Evolutionary conservation across 2,888 invertebrate species (phyloP), one percentile per base, ranked within the genome.

Genomic region (Kryphioiulus occultus): DNA sequence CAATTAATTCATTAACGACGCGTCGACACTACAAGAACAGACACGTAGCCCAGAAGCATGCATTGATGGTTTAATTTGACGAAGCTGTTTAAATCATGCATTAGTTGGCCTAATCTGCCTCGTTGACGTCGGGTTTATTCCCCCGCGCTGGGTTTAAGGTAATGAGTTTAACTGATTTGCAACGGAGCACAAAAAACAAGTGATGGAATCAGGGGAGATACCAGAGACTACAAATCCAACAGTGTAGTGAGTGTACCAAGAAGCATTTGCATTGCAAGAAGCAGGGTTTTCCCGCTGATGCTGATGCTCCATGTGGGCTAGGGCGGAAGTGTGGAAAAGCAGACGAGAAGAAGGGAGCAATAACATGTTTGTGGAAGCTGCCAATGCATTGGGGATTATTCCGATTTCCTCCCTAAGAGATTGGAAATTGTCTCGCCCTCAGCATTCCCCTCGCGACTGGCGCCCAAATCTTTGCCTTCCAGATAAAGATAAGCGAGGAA

Each of bases 401-500:
- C 78, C 10, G 78, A 78, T 78, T 78, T 78, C 26, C 78, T 78
- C 78, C 78, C 26, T 15, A 30, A 26, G 78, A 78, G 30, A 78
- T 30, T 78, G 78, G 26, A 22, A 78, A 78, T 78, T 78, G 78
- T 78, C 30, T 78, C 26, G 22, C 30, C 78, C 78, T 15, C 30
- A 35, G 35, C 15, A 26, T 30, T 15, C 78, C 78, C 78, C 78
- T 12, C 78, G 78, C 78, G 78, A 78, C 78, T 78, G 78, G 78
- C 78, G 78, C 78, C 78, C 78, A 78, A 78, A 78, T 78, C 78
- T 78, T 22, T 78, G 30, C 68, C 22, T 78, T 30, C 7, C 30
- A 30, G 78, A 78, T 78, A 78, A 78, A 78, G 78, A 78, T 78
- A 78, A 78, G 78, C 78, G 78, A 30, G 78, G 78, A 78, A 78